Evolutionary conservation across 2,888 invertebrate genomes (phyloP).

Genomic region (Osedax fenrisi): DNA sequence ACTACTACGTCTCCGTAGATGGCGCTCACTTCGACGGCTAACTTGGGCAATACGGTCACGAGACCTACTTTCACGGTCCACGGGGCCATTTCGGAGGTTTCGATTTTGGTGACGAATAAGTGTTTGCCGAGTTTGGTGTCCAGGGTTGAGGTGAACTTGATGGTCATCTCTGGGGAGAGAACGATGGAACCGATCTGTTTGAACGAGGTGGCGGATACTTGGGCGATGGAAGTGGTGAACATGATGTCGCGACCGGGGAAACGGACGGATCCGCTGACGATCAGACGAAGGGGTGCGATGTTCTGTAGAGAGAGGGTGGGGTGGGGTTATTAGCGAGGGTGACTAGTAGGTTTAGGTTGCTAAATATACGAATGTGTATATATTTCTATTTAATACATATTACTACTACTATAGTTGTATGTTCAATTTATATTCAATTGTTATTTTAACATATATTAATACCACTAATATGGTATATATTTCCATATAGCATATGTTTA

Average conservation of each 20-base stretch:
- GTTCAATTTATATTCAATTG: no score
- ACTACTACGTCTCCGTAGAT: conserved; percentile 10
- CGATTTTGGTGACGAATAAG: conserved; percentile 32
- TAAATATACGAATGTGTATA: no score
- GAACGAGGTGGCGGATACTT: not conserved
- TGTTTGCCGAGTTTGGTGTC: conserved; percentile 13
- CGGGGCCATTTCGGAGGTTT: conserved; percentile 25
- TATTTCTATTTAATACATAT: no score
- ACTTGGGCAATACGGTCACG: not conserved
- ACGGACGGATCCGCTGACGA: conserved; percentile 8
- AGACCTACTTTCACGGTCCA: conserved; percentile 24
- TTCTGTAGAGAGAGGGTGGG: no score
- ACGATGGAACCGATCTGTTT: not conserved
- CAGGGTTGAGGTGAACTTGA: not conserved
- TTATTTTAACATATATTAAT: no score
- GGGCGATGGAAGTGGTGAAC: not conserved
- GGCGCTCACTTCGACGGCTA: conserved; percentile 20
- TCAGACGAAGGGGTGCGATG: conserved; percentile 28
- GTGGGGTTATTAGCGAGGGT: no score
- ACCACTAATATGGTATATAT: no score
- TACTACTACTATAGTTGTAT: no score
- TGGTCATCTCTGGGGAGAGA: not conserved
- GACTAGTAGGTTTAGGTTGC: no score
- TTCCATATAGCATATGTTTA: no score
- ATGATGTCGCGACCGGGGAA: conserved; percentile 33